These are phyloP conservation scores for Girardinus metallicus DNA, from an alignment of 2,797 vertebrate species.

Conservation along the genomic window DNA sequence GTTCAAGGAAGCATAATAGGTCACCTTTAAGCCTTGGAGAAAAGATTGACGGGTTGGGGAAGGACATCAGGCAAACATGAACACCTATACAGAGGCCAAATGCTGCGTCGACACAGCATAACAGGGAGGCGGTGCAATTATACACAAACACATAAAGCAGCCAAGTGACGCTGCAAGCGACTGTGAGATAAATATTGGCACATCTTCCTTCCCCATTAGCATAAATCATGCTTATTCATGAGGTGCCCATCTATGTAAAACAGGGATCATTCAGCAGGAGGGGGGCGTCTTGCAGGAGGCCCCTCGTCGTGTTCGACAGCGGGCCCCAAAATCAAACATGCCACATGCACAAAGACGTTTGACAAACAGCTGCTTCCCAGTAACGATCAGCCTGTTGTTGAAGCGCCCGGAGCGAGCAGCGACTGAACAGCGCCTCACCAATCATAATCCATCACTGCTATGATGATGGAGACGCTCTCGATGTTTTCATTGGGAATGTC, in stretches of 20 bases:
- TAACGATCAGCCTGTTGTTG: slow-evolving; percentile 26
- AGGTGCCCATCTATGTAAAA: slow-evolving; percentile 66
- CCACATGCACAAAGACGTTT: slow-evolving; percentile 25
- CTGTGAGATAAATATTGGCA: slow-evolving; percentile 64
- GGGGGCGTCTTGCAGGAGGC: slow-evolving; percentile 56
- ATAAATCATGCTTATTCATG: slow-evolving; percentile 79
- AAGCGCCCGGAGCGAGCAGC: slow-evolving; percentile 9
- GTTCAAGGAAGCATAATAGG: too few relatives aligned
- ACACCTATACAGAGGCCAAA: slow-evolving; percentile 66
- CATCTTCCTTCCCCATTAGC: slow-evolving; percentile 61
- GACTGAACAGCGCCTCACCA: slow-evolving; percentile 78
- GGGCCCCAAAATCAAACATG: slow-evolving; percentile 26
- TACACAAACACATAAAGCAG: slow-evolving; percentile 62
- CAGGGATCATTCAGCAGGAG: slow-evolving; percentile 66
- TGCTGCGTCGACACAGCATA: slow-evolving; percentile 47
- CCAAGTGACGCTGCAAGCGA: slow-evolving; percentile 54
- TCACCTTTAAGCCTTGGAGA: slow-evolving; percentile 34
- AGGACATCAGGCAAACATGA: slow-evolving; percentile 54
- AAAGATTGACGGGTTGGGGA: slow-evolving; percentile 37
- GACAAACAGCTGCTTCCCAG: slow-evolving; percentile 26
- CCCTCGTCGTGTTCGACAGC: slow-evolving; percentile 56
- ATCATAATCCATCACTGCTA: slow-evolving; percentile 95
- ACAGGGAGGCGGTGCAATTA: slow-evolving; percentile 47
- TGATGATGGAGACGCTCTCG: slow-evolving; percentile 89
- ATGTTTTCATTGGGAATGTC: slow-evolving; percentile 95